Evolutionary conservation across 2,888 invertebrate species (phyloP).

Genomic region (Cosmopolites sordidus): DNA sequence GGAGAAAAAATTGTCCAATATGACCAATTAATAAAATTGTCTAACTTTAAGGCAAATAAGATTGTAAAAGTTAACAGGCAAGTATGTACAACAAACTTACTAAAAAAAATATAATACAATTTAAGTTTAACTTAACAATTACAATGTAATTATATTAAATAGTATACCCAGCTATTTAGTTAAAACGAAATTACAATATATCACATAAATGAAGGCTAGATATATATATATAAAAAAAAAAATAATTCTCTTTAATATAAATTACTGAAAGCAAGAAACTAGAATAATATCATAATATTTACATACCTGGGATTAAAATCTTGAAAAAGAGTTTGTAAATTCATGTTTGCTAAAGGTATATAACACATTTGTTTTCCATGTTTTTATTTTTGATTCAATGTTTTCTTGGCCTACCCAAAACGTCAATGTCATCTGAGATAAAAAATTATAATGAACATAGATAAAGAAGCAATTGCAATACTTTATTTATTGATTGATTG

Average conservation of each 20-base stretch:
- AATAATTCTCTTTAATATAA: too few species aligned
- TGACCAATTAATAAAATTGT: constrained; percentile 85
- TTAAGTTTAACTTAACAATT: too few species aligned
- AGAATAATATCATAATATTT: background rate
- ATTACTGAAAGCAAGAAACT: too few species aligned
- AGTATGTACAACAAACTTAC: constrained; percentile 95
- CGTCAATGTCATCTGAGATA: background rate
- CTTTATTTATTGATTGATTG: too few species aligned
- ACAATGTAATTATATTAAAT: too few species aligned
- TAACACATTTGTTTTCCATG: constrained; percentile 10
- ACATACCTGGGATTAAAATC: constrained; percentile 86
- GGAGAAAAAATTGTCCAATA: constrained; percentile 96
- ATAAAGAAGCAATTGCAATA: too few species aligned
- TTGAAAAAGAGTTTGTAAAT: constrained; percentile 83
- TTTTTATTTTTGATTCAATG: constrained; percentile 5
- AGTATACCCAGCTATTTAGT: too few species aligned
- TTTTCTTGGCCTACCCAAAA: background rate
- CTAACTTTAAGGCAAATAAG: constrained; percentile 84
- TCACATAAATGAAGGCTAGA: too few species aligned
- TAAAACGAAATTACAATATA: too few species aligned
- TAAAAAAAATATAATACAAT: constrained; percentile 56
- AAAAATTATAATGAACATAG: too few species aligned
- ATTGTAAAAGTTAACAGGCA: constrained; percentile 89
- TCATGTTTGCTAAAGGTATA: constrained; percentile 54
- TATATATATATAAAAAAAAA: too few species aligned